phyloP scores from a whole-genome alignment of 2,888 invertebrate genomes.

The Lumbricus terrestris region DNA sequence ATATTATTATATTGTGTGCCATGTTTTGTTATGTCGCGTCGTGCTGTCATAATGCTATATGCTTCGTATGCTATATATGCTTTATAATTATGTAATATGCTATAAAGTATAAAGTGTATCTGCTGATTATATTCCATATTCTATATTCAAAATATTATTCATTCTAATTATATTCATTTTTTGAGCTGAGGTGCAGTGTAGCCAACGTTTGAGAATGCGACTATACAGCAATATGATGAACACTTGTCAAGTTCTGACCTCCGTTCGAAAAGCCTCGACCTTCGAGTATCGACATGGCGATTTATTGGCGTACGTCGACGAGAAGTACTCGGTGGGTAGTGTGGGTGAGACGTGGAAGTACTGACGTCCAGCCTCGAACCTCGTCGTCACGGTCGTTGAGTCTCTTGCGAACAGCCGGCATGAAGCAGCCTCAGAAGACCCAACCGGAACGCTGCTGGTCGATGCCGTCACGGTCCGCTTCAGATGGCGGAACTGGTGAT shows the following conservation, averaged over 20 bases:
- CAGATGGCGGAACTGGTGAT: not conserved
- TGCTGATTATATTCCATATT: too few species aligned
- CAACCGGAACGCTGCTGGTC: not conserved
- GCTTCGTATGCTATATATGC: too few species aligned
- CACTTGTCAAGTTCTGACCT: not conserved
- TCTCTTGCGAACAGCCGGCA: not conserved
- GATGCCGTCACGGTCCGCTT: conserved; percentile 7
- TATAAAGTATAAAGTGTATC: too few species aligned
- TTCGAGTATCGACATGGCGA: not conserved
- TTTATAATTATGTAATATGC: too few species aligned
- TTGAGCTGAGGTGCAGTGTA: too few species aligned
- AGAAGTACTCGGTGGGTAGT: conserved; percentile 5
- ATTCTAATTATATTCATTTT: too few species aligned
- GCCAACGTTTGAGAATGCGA: too few species aligned
- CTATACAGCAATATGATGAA: not conserved
- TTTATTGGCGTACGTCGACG: conserved; percentile 9
- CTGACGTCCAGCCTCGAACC: not conserved
- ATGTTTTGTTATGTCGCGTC: too few species aligned
- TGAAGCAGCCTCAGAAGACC: not conserved
- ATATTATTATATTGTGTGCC: too few species aligned
- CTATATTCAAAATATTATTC: too few species aligned
- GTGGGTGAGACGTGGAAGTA: not conserved
- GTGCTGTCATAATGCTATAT: too few species aligned
- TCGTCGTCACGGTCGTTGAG: conserved; percentile 13
- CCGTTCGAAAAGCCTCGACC: not conserved